Evolutionary conservation across 2,888 invertebrate species (phyloP).

Genomic region (Campoplex capitator): DNA sequence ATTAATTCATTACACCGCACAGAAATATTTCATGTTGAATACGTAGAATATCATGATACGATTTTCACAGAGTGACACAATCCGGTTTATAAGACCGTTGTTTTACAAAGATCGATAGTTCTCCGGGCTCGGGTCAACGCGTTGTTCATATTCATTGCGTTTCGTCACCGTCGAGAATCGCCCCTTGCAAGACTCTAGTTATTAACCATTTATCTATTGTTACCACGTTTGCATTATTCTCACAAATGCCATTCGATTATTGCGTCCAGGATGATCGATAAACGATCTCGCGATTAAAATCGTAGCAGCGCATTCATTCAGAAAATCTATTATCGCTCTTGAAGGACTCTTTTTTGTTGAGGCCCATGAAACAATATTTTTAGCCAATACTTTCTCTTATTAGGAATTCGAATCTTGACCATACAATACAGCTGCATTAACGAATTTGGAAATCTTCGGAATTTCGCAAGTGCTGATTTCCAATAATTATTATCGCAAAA

Average conservation of each 20-base stretch:
- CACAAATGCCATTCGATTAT: slow-evolving; percentile 35
- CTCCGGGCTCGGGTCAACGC: slow-evolving; percentile 56
- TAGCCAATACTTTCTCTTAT: too few species aligned
- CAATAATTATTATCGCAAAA: too few species aligned
- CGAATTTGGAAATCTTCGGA: too few species aligned
- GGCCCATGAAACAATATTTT: too few species aligned
- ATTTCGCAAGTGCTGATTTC: too few species aligned
- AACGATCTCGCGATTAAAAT: slow-evolving; percentile 19
- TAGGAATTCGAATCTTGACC: background rate
- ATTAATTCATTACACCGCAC: background rate
- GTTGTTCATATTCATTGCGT: slow-evolving; percentile 55
- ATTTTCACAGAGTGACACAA: slow-evolving; percentile 28
- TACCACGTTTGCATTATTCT: slow-evolving; percentile 31
- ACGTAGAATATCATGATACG: background rate
- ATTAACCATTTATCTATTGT: slow-evolving; percentile 40
- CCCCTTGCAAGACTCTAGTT: slow-evolving; percentile 38
- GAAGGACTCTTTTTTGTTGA: background rate
- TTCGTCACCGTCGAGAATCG: slow-evolving; percentile 60
- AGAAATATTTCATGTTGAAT: background rate
- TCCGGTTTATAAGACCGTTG: slow-evolving; percentile 42
- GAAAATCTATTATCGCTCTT: background rate
- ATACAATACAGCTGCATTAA: background rate
- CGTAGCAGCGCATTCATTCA: background rate
- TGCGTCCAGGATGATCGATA: slow-evolving; percentile 20
- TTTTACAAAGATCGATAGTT: slow-evolving; percentile 52